These are phyloP conservation scores for Lochmaea crataegi DNA, from an alignment of 2,888 invertebrate genomes.

Conservation along the genomic window DNA sequence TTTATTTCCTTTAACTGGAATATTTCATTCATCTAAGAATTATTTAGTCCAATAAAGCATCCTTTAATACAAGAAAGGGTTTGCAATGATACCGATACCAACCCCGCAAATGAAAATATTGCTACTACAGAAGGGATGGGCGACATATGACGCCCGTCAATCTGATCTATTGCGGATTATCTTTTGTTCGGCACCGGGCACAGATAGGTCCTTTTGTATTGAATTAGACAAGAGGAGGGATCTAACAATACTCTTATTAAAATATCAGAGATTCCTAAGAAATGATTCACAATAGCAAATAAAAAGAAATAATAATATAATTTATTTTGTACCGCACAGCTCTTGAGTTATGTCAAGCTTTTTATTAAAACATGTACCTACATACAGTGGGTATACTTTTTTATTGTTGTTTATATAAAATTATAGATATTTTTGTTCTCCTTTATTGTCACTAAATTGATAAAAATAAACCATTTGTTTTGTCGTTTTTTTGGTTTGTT, in stretches of 20 bases:
- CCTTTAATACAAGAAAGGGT: conserved; percentile 1
- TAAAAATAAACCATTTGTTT: too few species aligned
- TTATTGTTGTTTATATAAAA: too few species aligned
- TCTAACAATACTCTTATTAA: conserved; percentile 27
- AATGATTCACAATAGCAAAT: conserved; percentile 23
- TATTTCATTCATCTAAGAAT: neutral
- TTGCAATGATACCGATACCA: neutral
- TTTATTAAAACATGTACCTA: neutral
- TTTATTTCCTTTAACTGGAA: neutral
- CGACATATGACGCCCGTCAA: conserved; percentile 38
- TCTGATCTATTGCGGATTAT: conserved; percentile 37
- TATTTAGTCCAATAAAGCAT: neutral
- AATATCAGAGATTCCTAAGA: conserved; percentile 18
- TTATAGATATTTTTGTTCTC: too few species aligned
- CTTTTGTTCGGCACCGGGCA: conserved; percentile 32
- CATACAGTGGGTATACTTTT: too few species aligned
- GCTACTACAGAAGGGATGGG: conserved; percentile 11
- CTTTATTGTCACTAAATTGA: too few species aligned
- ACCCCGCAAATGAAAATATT: conserved; percentile 25
- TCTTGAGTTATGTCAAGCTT: too few species aligned
- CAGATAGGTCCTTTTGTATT: conserved; percentile 27
- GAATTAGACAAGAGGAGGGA: conserved; percentile 26
- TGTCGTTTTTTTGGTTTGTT: too few species aligned
- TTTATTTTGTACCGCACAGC: neutral
- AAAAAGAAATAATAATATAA: neutral